A percentile compares a stretch with the other conserved stretches of the same genome.
phyloP scores from a whole-genome alignment of 2,888 invertebrate species.

The Nycteola revayana region DNA sequence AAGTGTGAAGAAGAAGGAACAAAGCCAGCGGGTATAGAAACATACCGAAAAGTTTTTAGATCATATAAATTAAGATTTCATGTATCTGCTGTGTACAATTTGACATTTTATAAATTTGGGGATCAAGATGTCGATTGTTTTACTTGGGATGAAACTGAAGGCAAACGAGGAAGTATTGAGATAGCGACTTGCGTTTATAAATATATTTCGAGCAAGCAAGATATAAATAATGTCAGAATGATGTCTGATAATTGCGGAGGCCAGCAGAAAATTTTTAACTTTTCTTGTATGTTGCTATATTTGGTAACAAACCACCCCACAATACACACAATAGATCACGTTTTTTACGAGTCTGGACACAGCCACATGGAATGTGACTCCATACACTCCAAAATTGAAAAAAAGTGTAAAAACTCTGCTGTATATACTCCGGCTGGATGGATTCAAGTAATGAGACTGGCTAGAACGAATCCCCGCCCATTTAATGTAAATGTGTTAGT shows the following conservation, averaged over 20 bases:
- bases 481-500: slow-evolving; percentile 5
- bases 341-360: slow-evolving; percentile 15
- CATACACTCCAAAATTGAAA: slow-evolving; percentile 28
- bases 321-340: slow-evolving; percentile 5
- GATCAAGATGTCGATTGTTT: slow-evolving; percentile 37
- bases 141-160: slow-evolving; percentile 21
- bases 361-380: slow-evolving; percentile 16
- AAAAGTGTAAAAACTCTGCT: slow-evolving; percentile 3
- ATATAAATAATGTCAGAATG: slow-evolving; percentile 18
- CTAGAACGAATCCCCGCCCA: slow-evolving; percentile 6
- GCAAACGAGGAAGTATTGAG: slow-evolving; percentile 37
- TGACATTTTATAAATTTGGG: slow-evolving; percentile 40
- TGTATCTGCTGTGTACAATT: slow-evolving; percentile 35
- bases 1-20: slow-evolving; percentile 1
- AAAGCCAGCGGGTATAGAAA: not conserved
- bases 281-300: slow-evolving; percentile 20
- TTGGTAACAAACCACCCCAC: slow-evolving; percentile 1
- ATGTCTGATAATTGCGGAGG: slow-evolving; percentile 29
- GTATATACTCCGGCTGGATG: slow-evolving; percentile 4
- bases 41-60: slow-evolving; percentile 6
- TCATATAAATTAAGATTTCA: slow-evolving; percentile 22
- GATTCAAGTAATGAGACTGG: slow-evolving; percentile 5
- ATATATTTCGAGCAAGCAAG: slow-evolving; percentile 7
- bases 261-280: slow-evolving; percentile 28
- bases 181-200: slow-evolving; percentile 34